Base-by-base conservation (phyloP, 2,888 invertebrate genomes). In the Pasiphila rectangulata region DNA sequence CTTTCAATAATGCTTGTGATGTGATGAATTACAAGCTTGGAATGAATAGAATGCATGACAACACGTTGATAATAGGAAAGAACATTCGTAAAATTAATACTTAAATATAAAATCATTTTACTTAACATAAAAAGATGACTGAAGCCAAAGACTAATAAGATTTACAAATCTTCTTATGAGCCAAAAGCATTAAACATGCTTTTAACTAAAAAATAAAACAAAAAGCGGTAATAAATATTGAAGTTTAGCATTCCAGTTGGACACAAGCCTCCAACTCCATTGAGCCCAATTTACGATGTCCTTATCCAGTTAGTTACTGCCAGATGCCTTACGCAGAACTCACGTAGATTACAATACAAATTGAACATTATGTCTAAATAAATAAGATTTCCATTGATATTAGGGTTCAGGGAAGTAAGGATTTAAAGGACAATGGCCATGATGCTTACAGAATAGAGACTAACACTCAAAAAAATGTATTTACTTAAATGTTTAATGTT, bases 231-330 rank as follows among this genome's bases (percentile, higher is more conserved):
- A 48, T 43, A 48, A 48, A 39, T 39, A 38, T 43, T 27, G 17
- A 4, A 21, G 29, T 48, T 48, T 35, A 48, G 40, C 36, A 44
- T 39, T 40, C 30, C 49, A 36, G 44, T 30, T 39, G 44, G 44
- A 37, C 45, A 27, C 45, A 50, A 30, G 36, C 35, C 39, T 29
- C 40, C 21, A 20, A 16, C 30, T n/a, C 21, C 36, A 45, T 49
- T 50, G 41, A 50, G 45, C 45, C 49, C 45, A 41, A 45, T 50
- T 50, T 50, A 50, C 36, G 49, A 50, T 50, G 49, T 40, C 45
- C 40, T 49, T 49, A 45, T 20, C 29, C 24, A 20, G 35, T 48
- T 43, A 48, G 48, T 48, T 43, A 48, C 23, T 29, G 48, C 42
- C 32, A 15, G 34, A 34, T 10, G 39, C 25, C 16, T 50, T 44